phyloP scores from a whole-genome alignment of 2,113 vertebrate species.

The Ceuthmochares aereus region DNA sequence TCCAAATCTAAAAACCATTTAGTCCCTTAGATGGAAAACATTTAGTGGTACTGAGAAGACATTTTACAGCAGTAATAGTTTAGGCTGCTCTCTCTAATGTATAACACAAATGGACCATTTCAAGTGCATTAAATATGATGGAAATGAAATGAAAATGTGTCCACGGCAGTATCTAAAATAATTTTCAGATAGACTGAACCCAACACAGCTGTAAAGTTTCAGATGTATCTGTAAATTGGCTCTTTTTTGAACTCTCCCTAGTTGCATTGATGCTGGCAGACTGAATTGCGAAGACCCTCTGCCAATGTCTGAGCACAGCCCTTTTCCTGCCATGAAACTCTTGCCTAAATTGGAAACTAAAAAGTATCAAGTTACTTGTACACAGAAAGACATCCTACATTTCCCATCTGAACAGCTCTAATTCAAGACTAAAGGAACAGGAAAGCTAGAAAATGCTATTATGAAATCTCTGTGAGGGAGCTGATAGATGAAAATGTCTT shows the following conservation, averaged over 20 bases:
- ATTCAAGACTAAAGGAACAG: not conserved
- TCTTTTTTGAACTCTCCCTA: not conserved
- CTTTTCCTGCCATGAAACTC: not conserved
- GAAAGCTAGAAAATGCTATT: not conserved
- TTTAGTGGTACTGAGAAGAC: not conserved
- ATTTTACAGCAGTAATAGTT: not conserved
- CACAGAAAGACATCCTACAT: not conserved
- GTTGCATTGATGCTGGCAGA: not conserved
- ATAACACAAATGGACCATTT: not conserved
- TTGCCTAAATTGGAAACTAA: not conserved
- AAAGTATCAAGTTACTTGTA: not conserved
- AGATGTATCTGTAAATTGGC: not conserved
- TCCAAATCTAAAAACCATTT: not conserved
- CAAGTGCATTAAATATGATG: not conserved
- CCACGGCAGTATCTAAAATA: not conserved
- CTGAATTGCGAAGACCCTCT: not conserved
- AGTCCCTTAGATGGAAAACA: not conserved
- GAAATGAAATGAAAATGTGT: not conserved
- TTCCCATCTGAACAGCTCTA: not conserved
- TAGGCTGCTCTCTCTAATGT: not conserved
- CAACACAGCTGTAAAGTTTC: not conserved
- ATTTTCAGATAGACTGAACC: not conserved
- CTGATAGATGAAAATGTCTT: not conserved
- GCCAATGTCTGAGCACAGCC: not conserved
- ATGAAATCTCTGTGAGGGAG: not conserved